Evolutionary conservation across 1,140 invertebrate genomes (phyloP).

Genomic region (Caenorhabditis briggsae): DNA sequence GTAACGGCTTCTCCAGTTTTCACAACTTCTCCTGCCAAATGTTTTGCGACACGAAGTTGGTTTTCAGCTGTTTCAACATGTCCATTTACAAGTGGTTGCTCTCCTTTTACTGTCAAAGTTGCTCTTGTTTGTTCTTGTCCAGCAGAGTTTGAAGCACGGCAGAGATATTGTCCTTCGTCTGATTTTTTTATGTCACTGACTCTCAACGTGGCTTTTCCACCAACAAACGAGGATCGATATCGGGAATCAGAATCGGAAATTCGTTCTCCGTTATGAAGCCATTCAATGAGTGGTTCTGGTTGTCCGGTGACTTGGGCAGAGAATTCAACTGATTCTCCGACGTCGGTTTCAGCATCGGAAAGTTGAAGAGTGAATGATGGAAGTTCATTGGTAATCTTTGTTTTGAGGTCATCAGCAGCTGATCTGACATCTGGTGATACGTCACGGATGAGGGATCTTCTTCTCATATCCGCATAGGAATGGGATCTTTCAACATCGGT

Average conservation of each 20-base stretch:
- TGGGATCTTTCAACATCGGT: slow-evolving; percentile 65
- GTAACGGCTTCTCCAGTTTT: slow-evolving; percentile 89
- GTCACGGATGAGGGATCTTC: slow-evolving; percentile 32
- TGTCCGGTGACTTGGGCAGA: slow-evolving; percentile 60
- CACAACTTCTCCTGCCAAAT: slow-evolving; percentile 82
- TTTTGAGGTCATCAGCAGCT: slow-evolving; percentile 59
- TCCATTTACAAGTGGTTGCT: slow-evolving; percentile 26
- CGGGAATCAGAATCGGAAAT: slow-evolving; percentile 60
- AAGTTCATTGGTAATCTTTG: slow-evolving; percentile 57
- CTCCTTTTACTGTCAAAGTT: slow-evolving; percentile 41
- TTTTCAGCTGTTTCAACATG: slow-evolving; percentile 80
- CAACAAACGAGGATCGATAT: slow-evolving; percentile 49
- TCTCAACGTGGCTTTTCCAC: slow-evolving; percentile 57
- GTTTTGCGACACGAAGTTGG: slow-evolving; percentile 29
- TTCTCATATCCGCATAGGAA: slow-evolving; percentile 66
- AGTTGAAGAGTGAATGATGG: slow-evolving; percentile 63
- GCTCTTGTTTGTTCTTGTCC: slow-evolving; percentile 82
- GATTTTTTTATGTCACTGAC: slow-evolving; percentile 81
- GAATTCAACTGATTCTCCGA: slow-evolving; percentile 64
- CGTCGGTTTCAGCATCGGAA: slow-evolving; percentile 59
- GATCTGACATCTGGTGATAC: slow-evolving; percentile 40
- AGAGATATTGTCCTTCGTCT: slow-evolving; percentile 89
- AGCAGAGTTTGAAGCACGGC: slow-evolving; percentile 90
- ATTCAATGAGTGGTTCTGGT: slow-evolving; percentile 68
- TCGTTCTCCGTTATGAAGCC: slow-evolving; percentile 69